Conservation (phyloP, 2,797 vertebrate species). For the Crenuchus spilurus region DNA sequence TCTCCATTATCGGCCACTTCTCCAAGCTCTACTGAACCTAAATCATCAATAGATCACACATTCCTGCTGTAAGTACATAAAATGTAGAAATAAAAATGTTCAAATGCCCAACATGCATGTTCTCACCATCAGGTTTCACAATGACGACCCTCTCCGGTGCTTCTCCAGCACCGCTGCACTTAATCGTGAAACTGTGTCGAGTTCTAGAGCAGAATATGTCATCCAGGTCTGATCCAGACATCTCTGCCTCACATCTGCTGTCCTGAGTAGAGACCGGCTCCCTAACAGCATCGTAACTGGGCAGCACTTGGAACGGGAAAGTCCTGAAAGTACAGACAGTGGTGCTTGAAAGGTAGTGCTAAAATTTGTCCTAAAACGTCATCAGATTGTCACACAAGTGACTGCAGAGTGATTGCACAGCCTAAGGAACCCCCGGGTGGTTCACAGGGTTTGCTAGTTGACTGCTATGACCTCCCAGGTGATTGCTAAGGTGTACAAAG, state of each 20-base stretch:
- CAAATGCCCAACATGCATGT: background rate
- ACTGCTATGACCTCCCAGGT: no score
- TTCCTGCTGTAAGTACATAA: background rate
- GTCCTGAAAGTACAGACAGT: background rate
- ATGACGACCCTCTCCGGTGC: slow-evolving; percentile 16
- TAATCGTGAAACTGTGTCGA: slow-evolving; percentile 10
- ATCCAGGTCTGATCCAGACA: slow-evolving; percentile 21
- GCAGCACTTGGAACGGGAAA: background rate
- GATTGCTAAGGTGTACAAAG: no score
- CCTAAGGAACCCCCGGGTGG: no score
- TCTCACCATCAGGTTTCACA: slow-evolving; percentile 34
- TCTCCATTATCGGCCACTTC: slow-evolving; percentile 74
- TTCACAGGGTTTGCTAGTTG: no score
- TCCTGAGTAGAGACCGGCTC: background rate
- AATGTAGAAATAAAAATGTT: background rate
- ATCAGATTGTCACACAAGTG: no score
- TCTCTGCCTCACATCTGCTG: background rate
- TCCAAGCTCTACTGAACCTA: slow-evolving; percentile 76
- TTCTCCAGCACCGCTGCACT: slow-evolving; percentile 12
- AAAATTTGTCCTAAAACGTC: no score
- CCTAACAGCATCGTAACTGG: background rate
- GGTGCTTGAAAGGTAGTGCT: no score
- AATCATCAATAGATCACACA: background rate
- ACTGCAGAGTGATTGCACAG: no score
- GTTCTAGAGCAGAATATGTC: slow-evolving; percentile 8